Evolutionary conservation across 2,113 vertebrate genomes (phyloP), one percentile per base, ranked within the genome.

Genomic region (Dissostichus mawsoni): DNA sequence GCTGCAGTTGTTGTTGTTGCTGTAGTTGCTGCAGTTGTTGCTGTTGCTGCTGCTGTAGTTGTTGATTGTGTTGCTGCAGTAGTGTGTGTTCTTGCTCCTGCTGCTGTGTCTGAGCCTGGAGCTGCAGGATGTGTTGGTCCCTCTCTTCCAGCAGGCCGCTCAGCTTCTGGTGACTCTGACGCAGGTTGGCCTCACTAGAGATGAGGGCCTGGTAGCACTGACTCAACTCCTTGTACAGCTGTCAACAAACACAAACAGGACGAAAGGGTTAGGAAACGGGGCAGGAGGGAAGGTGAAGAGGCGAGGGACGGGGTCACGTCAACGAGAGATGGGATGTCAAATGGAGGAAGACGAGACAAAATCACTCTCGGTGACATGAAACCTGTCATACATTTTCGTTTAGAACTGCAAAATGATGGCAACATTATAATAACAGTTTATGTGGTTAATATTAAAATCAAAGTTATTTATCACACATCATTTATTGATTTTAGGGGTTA

Each of bases 201-300:
- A 96, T 89, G 55, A 96, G 92, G 56, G 94, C 92, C 94, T 97
- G 96, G 94, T 97, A 96, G 90, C 95, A 95, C 79, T 92, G 89
- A 89, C 94, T 95, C 92, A 98, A 93, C 72, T 98, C 96, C 8
- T 91, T 96, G 92, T 97, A 97, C 77, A 98, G 94, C 98, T 98
- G 93, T 92, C 80, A 74, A 78, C n/a, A 83, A 82, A 85, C 8
- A 87, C 10, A 78, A 41, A 84, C 4, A 65, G 17, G 65, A 50
- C 23, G 63, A 36, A 63, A 12, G 17, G 16, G 20, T 79, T 44
- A n/a, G 13, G 50, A 29, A 53, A n/a, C 13, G 62, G 25, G 29
- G n/a, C 8, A 48, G n/a, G n/a, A 51, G 11, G 17, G 45, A 17
- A 45, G 18, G 13, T 41, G 53, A 52, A 13, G 17, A 70, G 36